Percentiles rank a stretch among this genome's conserved stretches.
Evolutionary conservation across 2,797 vertebrate species (phyloP).

Genomic region (Cephalopachus bancanus): DNA sequence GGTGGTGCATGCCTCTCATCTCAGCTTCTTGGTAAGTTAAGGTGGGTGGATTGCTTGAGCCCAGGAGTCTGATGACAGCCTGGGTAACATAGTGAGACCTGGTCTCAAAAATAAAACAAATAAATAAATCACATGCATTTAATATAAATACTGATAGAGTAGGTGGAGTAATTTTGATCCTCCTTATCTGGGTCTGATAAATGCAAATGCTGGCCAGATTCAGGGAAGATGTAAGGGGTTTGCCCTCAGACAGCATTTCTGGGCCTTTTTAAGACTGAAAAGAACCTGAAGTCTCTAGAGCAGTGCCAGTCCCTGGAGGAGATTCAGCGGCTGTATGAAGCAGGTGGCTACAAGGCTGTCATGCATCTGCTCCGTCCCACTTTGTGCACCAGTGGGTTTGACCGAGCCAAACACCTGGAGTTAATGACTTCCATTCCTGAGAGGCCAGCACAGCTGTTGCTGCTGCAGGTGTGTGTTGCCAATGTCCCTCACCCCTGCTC

Average conservation of each 20-base stretch:
- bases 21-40: too few relatives aligned
- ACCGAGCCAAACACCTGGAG: conserved; percentile 93
- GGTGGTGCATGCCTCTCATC: too few relatives aligned
- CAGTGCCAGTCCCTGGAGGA: conserved; percentile 99
- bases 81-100: too few relatives aligned
- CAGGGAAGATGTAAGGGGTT: neutral
- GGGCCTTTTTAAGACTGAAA: conserved; percentile 93
- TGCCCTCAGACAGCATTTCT: neutral
- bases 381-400: conserved; percentile 90
- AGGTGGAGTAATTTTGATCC: neutral
- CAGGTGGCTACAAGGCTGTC: conserved; percentile 94
- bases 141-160: neutral
- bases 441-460: conserved; percentile 96
- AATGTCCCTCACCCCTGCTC: fast-evolving
- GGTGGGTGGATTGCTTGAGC: too few relatives aligned
- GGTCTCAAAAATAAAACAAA: too few relatives aligned
- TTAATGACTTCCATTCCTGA: conserved; percentile 96
- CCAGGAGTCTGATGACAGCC: too few relatives aligned
- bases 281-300: conserved; percentile 97
- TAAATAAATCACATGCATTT: too few relatives aligned
- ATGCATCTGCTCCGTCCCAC: conserved; percentile 96
- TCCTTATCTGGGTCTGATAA: neutral
- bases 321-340: conserved; percentile 97
- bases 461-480: conserved; percentile 93
- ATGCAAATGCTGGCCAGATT: conserved; percentile 22